Base-by-base conservation (phyloP, 2,797 vertebrate species). In the Sphenopsis melanotis region DNA sequence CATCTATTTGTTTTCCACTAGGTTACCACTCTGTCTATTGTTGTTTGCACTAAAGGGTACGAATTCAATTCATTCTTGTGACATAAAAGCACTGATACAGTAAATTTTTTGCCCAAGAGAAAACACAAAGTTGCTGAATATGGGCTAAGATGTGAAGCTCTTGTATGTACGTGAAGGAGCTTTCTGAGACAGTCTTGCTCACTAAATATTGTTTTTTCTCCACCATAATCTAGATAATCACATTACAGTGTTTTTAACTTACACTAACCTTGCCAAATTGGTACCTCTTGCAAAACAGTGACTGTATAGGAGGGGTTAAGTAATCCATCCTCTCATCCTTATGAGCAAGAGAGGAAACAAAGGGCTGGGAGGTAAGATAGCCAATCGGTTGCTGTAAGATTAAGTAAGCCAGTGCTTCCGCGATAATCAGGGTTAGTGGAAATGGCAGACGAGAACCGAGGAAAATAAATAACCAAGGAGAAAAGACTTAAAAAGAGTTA, bases 11-110 rank as follows among this genome's bases (percentile, higher is more conserved):
- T 99, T 99, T 99, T 99, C 99, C 98, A 99, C 98, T 98, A 98
- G 99, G 99, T 99, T 99, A 98, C 98, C 97, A 98, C 98, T 99
- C 98, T 98, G 98, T 98, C 98, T 98, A 98, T 98, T 99, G 99
- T 99, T 99, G 99, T 99, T 99, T 99, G 98, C 98, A 99, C 99
- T 99, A 98, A 99, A 98, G 99, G 98, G 99, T 98, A 99, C 98
- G 98, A 98, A 99, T 99, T 99, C 99, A 99, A 99, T 99, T 99
- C 99, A 99, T 99, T 99, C 98, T 98, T 98, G 98, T 99, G 99
- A 99, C 99, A 99, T 98, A 98, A 98, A 99, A 98, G 98, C 98
- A 98, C 98, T 98, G 98, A 99, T 98, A 98, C 97, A 97, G 98
- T 97, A 95, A 97, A 98, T 98, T 98, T 98, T 97, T 97, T 97